These are phyloP conservation scores for Oscheius sp. DNA, from an alignment of 2,888 invertebrate species.

Conservation along the genomic window DNA sequence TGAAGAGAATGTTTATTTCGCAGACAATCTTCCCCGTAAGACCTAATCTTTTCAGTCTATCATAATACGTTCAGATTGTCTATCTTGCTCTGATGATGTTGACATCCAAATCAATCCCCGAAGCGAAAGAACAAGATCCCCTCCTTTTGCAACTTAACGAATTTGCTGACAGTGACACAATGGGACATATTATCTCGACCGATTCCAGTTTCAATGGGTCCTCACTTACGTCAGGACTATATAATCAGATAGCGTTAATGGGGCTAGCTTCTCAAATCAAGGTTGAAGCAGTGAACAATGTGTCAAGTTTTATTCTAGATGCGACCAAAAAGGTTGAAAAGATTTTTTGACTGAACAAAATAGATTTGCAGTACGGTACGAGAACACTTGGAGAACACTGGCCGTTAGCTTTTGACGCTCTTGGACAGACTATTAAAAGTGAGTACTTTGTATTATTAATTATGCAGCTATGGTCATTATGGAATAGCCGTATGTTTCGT, in stretches of 20 bases:
- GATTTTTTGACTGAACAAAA: neutral
- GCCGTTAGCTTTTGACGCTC: constrained; percentile 49
- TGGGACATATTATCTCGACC: neutral
- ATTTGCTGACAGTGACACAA: constrained; percentile 24
- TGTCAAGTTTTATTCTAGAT: neutral
- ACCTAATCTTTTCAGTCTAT: too few relatives aligned
- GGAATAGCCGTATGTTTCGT: too few relatives aligned
- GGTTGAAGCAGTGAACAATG: neutral
- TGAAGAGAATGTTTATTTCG: constrained; percentile 65
- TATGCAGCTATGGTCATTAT: too few relatives aligned
- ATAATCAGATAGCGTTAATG: neutral
- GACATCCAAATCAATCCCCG: constrained; percentile 44
- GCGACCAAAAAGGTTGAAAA: neutral
- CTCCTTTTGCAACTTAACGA: constrained; percentile 34
- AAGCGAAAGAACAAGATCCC: constrained; percentile 48
- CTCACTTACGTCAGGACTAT: neutral
- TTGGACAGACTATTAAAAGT: neutral
- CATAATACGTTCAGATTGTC: constrained; percentile 36
- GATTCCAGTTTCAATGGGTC: neutral
- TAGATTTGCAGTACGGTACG: neutral
- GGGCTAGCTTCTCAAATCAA: neutral
- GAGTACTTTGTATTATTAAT: too few relatives aligned
- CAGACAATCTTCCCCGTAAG: constrained; percentile 61
- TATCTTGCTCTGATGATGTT: constrained; percentile 46
- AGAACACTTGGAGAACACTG: constrained; percentile 56